Base-by-base conservation (phyloP, 2,888 invertebrate genomes). In the Drosophila parthenogenetica region DNA sequence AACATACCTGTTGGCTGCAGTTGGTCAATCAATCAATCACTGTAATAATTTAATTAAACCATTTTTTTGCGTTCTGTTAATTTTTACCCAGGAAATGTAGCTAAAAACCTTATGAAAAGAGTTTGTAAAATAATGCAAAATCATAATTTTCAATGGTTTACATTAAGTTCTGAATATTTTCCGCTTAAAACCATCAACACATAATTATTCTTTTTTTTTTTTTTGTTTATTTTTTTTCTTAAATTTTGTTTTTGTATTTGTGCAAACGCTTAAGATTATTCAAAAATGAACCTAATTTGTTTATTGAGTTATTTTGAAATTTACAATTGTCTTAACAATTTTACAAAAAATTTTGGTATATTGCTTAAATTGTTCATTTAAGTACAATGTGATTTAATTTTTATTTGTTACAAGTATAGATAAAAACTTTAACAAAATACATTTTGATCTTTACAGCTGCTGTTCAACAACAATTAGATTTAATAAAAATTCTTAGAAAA, bases 1-100 rank as follows among this genome's bases (percentile, higher is more conserved):
- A 54, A 85, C 89, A 87, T 91, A 92, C 92, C 91, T 91, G 85
- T 73, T 35, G 71, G 85, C 90, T 90, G 91, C 91, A 91, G 89
- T 89, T 77, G 74, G 82, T 89, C 77, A 77, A 89, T 89, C 91
- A 90, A 90, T 90, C 90, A 82, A 8, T 14, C 25, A 22, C 25
- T 46, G 5, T 48, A n/a, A 45, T 1, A 8, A 22, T 39, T 51
- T 19, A 1, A n/a, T 14, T 14, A 17, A 48, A 58, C 7, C 13
- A 10, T 42, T 32, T 14, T 29, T 5, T 50, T 29, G 29, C 14
- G 25, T 29, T 40, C 11, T 29, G n/a, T 16, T n/a, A 13, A 22
- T 5, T 22, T 22, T 22, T 0, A 22, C 22, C 22, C 22, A 13
- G 13, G 16, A 49, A 17, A 17, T 16, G 3, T 16, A 1, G 17